phyloP scores from a whole-genome alignment of 2,797 vertebrate genomes.

The Crax fasciolata region DNA sequence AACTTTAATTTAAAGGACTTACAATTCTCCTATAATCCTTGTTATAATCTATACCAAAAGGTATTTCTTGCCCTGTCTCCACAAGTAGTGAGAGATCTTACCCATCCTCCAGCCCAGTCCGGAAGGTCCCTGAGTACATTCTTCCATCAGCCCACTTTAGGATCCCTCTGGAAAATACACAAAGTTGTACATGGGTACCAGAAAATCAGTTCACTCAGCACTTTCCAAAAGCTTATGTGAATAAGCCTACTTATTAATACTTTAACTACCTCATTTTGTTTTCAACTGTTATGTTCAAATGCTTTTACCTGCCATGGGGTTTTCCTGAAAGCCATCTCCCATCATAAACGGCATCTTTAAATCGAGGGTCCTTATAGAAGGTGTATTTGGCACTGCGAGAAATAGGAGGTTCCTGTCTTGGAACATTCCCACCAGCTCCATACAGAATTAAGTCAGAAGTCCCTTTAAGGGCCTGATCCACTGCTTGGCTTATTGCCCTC shows the following conservation, averaged over 20 bases:
- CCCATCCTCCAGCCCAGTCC: slow-evolving; percentile 95
- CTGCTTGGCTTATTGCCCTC: slow-evolving; percentile 94
- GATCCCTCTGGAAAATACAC: slow-evolving; percentile 85
- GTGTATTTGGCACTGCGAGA: slow-evolving; percentile 94
- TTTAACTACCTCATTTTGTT: background rate
- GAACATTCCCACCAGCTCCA: slow-evolving; percentile 79
- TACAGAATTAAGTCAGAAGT: slow-evolving; percentile 75
- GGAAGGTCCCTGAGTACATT: slow-evolving; percentile 92
- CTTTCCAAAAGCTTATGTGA: background rate
- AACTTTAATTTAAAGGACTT: background rate
- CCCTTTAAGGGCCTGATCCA: slow-evolving; percentile 91
- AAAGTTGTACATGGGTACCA: background rate
- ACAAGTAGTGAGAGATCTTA: slow-evolving; percentile 73
- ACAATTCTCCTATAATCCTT: background rate
- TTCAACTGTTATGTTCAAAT: background rate
- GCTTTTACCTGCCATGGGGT: slow-evolving; percentile 92
- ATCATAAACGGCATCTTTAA: slow-evolving; percentile 93
- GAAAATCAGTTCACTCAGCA: background rate
- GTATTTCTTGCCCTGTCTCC: background rate
- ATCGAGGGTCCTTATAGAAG: slow-evolving; percentile 94
- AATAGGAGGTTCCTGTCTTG: slow-evolving; percentile 90
- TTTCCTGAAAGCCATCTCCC: slow-evolving; percentile 94
- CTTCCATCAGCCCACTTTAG: slow-evolving; percentile 95
- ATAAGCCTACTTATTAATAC: background rate
- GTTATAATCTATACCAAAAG: background rate